Conservation (phyloP, 2,113 vertebrate genomes). For the Myiozetetes cayanensis region DNA sequence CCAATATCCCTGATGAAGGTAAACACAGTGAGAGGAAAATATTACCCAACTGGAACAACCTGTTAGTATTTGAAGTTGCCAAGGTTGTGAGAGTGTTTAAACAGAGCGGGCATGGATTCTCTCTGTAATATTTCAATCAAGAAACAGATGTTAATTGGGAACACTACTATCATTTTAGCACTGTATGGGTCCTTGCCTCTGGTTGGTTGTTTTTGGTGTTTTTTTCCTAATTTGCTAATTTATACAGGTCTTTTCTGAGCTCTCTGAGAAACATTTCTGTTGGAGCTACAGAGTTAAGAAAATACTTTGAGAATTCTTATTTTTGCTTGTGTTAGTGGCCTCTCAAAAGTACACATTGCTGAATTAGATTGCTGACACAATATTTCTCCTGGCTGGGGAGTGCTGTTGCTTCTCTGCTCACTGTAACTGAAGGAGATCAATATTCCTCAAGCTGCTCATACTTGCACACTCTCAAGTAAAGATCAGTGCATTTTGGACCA, state of each 20-base stretch:
- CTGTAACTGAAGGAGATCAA: neutral
- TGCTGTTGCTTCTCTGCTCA: neutral
- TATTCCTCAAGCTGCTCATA: neutral
- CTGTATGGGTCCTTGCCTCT: neutral
- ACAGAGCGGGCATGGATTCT: neutral
- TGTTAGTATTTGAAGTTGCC: neutral
- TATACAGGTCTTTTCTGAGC: neutral
- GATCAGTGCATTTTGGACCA: neutral
- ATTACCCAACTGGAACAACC: neutral
- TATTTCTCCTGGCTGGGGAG: neutral
- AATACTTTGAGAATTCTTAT: neutral
- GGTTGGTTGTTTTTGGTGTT: neutral
- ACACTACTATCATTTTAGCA: neutral
- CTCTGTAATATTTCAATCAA: neutral
- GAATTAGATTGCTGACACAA: neutral
- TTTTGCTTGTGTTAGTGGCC: neutral
- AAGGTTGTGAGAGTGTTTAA: neutral
- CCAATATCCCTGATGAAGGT: neutral
- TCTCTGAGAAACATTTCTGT: neutral
- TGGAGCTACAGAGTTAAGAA: neutral
- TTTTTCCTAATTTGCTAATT: neutral
- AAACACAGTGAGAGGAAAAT: neutral
- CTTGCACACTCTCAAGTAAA: neutral
- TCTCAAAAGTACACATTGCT: neutral
- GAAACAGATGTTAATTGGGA: neutral